phyloP scores from a whole-genome alignment of 2,113 vertebrate species.

The Micronisus gabar region DNA sequence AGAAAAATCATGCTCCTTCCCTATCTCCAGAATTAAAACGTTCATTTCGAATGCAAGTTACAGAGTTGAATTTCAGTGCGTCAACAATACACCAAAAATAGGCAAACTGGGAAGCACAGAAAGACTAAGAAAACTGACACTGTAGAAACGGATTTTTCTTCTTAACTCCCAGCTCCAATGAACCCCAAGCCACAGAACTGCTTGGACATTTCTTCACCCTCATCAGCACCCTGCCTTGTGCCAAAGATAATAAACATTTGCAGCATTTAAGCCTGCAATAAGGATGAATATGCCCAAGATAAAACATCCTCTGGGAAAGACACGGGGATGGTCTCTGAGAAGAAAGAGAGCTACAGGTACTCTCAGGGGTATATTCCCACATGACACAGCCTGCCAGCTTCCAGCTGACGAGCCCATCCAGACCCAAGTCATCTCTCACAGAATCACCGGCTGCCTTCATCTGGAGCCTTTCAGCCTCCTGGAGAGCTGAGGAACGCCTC shows the following conservation, averaged over 20 bases:
- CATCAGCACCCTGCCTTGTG: neutral
- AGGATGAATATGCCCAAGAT: neutral
- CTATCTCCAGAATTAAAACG: neutral
- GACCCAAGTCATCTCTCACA: neutral
- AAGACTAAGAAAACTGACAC: neutral
- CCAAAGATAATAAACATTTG: neutral
- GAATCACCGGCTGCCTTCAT: neutral
- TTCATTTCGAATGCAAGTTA: neutral
- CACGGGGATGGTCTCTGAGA: neutral
- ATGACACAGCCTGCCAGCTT: neutral
- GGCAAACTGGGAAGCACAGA: neutral
- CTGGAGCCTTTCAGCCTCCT: neutral
- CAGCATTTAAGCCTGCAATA: neutral
- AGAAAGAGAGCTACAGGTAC: neutral
- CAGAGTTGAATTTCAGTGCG: neutral
- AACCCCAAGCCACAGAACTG: neutral
- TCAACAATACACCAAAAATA: neutral
- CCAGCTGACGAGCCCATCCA: neutral
- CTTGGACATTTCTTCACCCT: neutral
- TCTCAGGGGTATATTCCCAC: neutral
- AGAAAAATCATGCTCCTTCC: neutral
- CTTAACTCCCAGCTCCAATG: neutral
- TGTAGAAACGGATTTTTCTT: neutral
- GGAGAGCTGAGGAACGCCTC: neutral
- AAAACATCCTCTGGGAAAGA: neutral